These are phyloP conservation scores for Prunella strophiata DNA, from an alignment of 2,797 vertebrate species.

Conservation along the genomic window DNA sequence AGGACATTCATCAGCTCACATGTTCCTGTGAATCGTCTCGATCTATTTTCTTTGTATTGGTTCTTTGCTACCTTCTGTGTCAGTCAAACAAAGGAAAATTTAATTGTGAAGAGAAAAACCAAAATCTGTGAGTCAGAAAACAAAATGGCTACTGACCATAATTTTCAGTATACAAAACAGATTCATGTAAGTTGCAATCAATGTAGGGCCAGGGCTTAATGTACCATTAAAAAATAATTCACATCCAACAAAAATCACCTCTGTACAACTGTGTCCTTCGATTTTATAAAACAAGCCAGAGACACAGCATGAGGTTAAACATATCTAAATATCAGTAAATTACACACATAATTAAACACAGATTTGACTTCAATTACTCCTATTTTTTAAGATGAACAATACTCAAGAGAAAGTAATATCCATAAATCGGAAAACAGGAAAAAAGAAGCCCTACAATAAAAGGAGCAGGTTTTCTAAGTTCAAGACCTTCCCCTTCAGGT, in stretches of 20 bases:
- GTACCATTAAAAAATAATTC: conserved; percentile 35
- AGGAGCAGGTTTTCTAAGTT: background rate
- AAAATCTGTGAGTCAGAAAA: background rate
- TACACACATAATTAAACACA: conserved; percentile 61
- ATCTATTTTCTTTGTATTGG: background rate
- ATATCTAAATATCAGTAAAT: conserved; percentile 67
- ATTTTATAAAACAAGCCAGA: conserved; percentile 54
- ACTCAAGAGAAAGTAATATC: conserved; percentile 3
- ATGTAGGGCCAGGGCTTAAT: background rate
- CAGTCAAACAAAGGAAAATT: background rate
- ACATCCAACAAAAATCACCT: conserved; percentile 58
- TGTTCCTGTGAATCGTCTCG: background rate
- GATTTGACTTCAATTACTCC: conserved; percentile 49
- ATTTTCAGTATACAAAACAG: background rate
- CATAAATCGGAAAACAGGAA: background rate
- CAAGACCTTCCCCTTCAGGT: background rate
- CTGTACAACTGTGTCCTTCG: background rate
- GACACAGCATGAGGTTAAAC: conserved; percentile 54
- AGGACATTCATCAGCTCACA: background rate
- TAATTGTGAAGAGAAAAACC: background rate
- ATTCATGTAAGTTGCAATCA: background rate
- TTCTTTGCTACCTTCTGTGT: background rate
- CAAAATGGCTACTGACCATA: background rate
- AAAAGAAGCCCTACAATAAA: background rate
- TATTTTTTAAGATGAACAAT: conserved; percentile 41